Evolutionary conservation across 2,797 vertebrate genomes (phyloP), one percentile per base, ranked within the genome.

Genomic region (Chelidonichthys spinosus): DNA sequence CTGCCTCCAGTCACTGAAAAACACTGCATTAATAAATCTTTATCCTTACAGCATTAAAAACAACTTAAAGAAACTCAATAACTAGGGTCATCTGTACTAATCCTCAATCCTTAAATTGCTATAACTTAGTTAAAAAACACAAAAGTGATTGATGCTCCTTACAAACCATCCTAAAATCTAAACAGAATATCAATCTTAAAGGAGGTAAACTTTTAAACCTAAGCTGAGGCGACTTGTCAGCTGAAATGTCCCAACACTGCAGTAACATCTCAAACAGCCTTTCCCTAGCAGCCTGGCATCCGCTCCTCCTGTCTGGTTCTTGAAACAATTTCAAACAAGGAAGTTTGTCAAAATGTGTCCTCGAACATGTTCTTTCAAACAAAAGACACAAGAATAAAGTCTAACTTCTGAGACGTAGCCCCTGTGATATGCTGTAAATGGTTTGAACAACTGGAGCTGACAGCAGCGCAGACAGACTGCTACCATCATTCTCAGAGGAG

Each of bases 61-160:
- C 66, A 64, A 32, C 36, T 53, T 25, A 83, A 85, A 66, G 40
- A 73, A 72, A 85, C 78, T 10, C 47, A 83, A 91, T 90, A 90
- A 91, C 90, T 90, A 90, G 17, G 11, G 47, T 79, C 56, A 60
- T 82, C 60, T 85, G 83, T 84, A 72, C 75, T 78, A 79, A 71
- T 72, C 44, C 50, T 81, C 39, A 50, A 35, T 67, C 70, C 18
- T 65, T 46, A 49, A 76, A 76, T 33, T 60, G 35, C 63, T 74
- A 76, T 74, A 86, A 85, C 61, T 83, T 83, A 76, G 62, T 25
- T 71, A 73, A 79, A 82, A 83, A 79, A 75, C 32, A 81, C 39
- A 68, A 69, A 83, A 75, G 37, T 42, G 79, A 82, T 49, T 71
- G 76, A 76, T 69, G 69, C 66, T 84, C 74, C 63, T 74, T 37